Conservation (phyloP, 1,140 invertebrate species). For the Papilio helenus region DNA sequence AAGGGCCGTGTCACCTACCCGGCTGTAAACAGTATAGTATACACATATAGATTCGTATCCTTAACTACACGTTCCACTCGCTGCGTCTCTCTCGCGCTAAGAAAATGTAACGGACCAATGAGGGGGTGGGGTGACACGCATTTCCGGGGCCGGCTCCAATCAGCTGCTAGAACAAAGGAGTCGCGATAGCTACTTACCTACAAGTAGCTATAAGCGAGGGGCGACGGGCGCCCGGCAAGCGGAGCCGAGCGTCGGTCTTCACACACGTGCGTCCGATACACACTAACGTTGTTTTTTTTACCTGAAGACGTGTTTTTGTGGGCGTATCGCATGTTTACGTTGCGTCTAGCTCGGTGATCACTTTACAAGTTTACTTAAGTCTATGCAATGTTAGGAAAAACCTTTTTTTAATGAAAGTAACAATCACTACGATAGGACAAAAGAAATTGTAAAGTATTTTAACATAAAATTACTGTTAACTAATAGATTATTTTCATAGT, state of each 20-base stretch:
- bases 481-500: not conserved
- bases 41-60: constrained; percentile 74
- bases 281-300: constrained; percentile 62
- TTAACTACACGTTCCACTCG: constrained; percentile 77
- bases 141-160: constrained; percentile 82
- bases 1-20: constrained; percentile 70
- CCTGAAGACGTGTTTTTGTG: constrained; percentile 65
- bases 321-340: constrained; percentile 62
- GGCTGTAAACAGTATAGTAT: constrained; percentile 64
- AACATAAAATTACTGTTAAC: not conserved
- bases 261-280: constrained; percentile 66
- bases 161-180: constrained; percentile 82
- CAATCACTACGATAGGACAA: constrained; percentile 5
- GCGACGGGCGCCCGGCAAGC: constrained; percentile 57
- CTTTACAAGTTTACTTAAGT: constrained; percentile 65
- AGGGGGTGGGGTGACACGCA: constrained; percentile 82
- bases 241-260: constrained; percentile 57
- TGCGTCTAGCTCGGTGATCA: constrained; percentile 62
- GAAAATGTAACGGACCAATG: constrained; percentile 82
- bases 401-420: constrained; percentile 50
- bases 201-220: constrained; percentile 77
- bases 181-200: constrained; percentile 81
- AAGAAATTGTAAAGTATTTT: not conserved
- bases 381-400: constrained; percentile 61
- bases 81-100: constrained; percentile 80